phyloP scores from a whole-genome alignment of 2,797 vertebrate genomes.

The Pelobates cultripes region DNA sequence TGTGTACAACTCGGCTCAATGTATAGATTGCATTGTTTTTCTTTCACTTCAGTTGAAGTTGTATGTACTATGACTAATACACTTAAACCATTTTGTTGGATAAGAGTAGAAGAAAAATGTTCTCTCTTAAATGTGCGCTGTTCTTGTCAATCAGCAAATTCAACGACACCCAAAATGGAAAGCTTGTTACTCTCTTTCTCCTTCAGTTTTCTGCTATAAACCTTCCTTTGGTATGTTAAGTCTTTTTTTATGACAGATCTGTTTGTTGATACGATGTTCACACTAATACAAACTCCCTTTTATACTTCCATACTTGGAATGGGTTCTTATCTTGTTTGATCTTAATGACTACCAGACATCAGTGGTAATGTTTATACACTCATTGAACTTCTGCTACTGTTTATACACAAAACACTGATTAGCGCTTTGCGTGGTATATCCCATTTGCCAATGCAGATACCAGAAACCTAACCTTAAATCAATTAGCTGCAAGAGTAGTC shows the following conservation, averaged over 20 bases:
- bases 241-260: neutral
- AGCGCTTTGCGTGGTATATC: neutral
- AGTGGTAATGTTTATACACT: slow-evolving; percentile 16
- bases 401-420: neutral
- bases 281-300: slow-evolving; percentile 4
- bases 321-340: slow-evolving; percentile 11
- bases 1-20: too few species aligned
- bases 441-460: too few species aligned
- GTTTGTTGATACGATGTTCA: slow-evolving; percentile 2
- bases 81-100: neutral
- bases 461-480: neutral
- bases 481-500: neutral
- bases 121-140: neutral
- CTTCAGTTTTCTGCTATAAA: neutral
- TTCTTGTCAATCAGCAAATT: neutral
- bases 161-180: neutral
- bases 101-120: neutral
- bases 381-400: slow-evolving; percentile 6
- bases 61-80: too few species aligned
- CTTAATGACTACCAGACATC: slow-evolving; percentile 12
- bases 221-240: neutral
- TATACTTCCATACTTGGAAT: slow-evolving; percentile 1
- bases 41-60: too few species aligned
- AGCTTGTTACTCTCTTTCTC: neutral
- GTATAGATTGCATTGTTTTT: too few species aligned